These are phyloP conservation scores for Idaea straminata DNA, from an alignment of 2,888 invertebrate genomes.

Conservation along the genomic window DNA sequence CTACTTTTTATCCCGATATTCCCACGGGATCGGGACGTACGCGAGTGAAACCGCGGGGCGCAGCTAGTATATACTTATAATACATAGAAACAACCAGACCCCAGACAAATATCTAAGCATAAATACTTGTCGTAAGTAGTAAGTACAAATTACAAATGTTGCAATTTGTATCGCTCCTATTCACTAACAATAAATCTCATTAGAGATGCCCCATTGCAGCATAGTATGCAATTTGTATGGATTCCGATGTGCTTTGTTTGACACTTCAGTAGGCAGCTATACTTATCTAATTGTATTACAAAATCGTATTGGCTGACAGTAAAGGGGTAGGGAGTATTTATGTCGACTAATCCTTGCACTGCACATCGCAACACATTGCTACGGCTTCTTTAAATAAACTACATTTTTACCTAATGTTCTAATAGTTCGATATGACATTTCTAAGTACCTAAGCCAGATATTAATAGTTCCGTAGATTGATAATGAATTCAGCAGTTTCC, in stretches of 20 bases:
- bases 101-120: too few relatives aligned
- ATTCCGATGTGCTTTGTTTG: constrained; percentile 53
- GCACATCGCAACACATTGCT: not conserved
- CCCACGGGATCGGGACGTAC: too few relatives aligned
- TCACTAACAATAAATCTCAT: constrained; percentile 52
- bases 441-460: too few relatives aligned
- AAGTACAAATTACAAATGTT: not conserved
- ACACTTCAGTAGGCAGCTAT: constrained; percentile 49
- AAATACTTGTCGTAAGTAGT: too few relatives aligned
- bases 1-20: too few relatives aligned
- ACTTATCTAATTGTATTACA: constrained; percentile 61
- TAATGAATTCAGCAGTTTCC: too few relatives aligned
- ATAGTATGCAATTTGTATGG: constrained; percentile 63
- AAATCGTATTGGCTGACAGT: constrained; percentile 65
- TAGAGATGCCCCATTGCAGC: constrained; percentile 59
- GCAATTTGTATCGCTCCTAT: not conserved
- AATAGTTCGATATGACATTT: too few relatives aligned
- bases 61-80: too few relatives aligned
- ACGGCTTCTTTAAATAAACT: not conserved
- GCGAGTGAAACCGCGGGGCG: too few relatives aligned
- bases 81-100: too few relatives aligned
- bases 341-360: not conserved
- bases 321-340: constrained; percentile 48
- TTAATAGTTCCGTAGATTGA: too few relatives aligned
- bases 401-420: not conserved